A percentile compares a stretch with the other conserved stretches of the same genome.
Conservation (phyloP, 2,113 vertebrate species). For the Anhinga anhinga region DNA sequence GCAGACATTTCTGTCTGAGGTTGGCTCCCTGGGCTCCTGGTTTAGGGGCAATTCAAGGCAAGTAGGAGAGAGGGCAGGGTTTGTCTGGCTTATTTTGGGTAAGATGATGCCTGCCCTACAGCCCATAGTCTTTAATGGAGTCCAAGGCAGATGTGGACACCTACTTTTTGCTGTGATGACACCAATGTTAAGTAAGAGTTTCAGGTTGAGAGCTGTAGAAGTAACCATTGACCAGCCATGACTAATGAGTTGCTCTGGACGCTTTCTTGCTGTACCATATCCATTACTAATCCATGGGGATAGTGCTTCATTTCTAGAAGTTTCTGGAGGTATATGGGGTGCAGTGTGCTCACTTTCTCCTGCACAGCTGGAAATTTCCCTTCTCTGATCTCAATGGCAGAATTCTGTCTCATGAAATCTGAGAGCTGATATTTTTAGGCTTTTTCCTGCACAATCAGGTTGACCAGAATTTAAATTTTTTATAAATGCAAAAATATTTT, state of each 20-base stretch:
- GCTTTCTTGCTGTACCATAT: neutral
- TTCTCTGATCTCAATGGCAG: neutral
- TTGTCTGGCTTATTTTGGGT: neutral
- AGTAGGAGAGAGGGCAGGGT: neutral
- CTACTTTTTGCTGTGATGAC: neutral
- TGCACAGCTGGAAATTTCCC: neutral
- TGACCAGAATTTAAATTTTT: conserved; percentile 28
- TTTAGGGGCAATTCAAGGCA: neutral
- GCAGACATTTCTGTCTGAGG: neutral
- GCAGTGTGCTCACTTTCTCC: neutral
- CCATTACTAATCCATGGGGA: neutral
- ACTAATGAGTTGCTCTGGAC: neutral
- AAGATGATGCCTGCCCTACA: neutral
- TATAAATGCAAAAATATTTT: conserved; percentile 27
- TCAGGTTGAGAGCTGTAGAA: neutral
- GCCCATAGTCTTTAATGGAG: neutral
- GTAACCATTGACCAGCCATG: neutral
- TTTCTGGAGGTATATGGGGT: neutral
- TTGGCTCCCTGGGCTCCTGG: neutral
- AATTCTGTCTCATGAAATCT: neutral
- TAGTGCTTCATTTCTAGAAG: neutral
- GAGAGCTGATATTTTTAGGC: neutral
- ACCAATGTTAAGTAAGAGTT: neutral
- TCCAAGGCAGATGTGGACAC: neutral
- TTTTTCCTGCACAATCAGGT: neutral